Evolutionary conservation across 1,140 invertebrate genomes (phyloP).

Genomic region (Dreissena polymorpha): DNA sequence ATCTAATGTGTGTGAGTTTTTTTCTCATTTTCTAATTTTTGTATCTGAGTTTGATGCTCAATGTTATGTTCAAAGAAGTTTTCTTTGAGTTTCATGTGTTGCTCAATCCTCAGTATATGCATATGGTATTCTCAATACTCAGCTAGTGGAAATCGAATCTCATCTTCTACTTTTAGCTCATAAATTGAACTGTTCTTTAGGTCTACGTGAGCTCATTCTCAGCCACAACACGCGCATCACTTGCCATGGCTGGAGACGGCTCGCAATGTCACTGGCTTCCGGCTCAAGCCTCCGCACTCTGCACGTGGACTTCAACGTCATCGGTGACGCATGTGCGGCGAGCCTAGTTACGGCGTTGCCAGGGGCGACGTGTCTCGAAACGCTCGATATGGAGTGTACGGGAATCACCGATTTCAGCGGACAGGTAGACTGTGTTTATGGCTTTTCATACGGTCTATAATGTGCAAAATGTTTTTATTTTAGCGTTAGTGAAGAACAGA

Average conservation of each 20-base stretch:
- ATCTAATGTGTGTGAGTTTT: too few relatives aligned
- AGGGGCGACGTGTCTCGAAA: slow-evolving; percentile 9
- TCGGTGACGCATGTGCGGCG: slow-evolving; percentile 27
- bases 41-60: too few relatives aligned
- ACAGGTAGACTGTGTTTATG: too few relatives aligned
- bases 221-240: slow-evolving; percentile 34
- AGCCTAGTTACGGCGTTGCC: slow-evolving; percentile 33
- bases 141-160: too few relatives aligned
- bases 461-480: too few relatives aligned
- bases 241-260: slow-evolving; percentile 25
- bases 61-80: too few relatives aligned
- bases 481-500: too few relatives aligned
- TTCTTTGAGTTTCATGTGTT: too few relatives aligned
- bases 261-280: slow-evolving; percentile 35
- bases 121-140: too few relatives aligned
- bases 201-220: slow-evolving; percentile 21
- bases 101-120: too few relatives aligned
- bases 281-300: slow-evolving; percentile 4
- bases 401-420: slow-evolving; percentile 31
- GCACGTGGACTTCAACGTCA: slow-evolving; percentile 21
- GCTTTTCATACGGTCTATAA: too few relatives aligned
- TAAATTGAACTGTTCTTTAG: not conserved
- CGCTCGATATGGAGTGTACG: slow-evolving; percentile 42
- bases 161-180: not conserved
- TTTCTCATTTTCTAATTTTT: too few relatives aligned